Evolutionary conservation across 2,113 vertebrate genomes (phyloP).

Genomic region (Siphamia tubifer): DNA sequence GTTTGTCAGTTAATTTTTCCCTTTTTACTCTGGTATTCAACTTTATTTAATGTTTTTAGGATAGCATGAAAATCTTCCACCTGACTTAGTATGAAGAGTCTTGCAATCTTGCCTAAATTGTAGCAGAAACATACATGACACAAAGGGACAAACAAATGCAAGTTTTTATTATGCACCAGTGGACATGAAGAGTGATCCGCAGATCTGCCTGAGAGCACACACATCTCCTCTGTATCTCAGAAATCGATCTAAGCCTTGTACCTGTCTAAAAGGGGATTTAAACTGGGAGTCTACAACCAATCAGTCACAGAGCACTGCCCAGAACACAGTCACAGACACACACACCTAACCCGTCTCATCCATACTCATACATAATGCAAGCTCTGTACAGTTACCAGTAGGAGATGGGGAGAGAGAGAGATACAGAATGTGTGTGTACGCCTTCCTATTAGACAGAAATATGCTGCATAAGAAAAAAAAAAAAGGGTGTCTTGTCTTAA

Average conservation of each 20-base stretch:
- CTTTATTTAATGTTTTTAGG: not conserved
- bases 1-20: too few species aligned
- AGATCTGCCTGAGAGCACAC: conserved; percentile 35
- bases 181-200: conserved; percentile 11
- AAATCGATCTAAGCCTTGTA: conserved; percentile 46
- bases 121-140: not conserved
- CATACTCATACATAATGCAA: conserved; percentile 58
- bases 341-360: conserved; percentile 11
- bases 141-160: conserved; percentile 2
- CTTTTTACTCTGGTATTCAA: not conserved
- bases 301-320: conserved; percentile 46
- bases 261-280: conserved; percentile 59
- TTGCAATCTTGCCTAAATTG: not conserved
- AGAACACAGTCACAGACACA: not conserved
- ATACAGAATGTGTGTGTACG: not conserved
- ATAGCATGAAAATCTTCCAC: not conserved
- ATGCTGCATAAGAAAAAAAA: conserved; percentile 17
- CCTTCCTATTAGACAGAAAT: conserved; percentile 12
- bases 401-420: not conserved
- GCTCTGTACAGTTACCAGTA: conserved; percentile 1
- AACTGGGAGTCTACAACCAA: conserved; percentile 25
- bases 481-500: conserved; percentile 12
- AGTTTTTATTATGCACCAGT: not conserved
- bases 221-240: conserved; percentile 27
- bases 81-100: not conserved